phyloP scores from a whole-genome alignment of 2,888 invertebrate species.

The Cosmia trapezina region DNA sequence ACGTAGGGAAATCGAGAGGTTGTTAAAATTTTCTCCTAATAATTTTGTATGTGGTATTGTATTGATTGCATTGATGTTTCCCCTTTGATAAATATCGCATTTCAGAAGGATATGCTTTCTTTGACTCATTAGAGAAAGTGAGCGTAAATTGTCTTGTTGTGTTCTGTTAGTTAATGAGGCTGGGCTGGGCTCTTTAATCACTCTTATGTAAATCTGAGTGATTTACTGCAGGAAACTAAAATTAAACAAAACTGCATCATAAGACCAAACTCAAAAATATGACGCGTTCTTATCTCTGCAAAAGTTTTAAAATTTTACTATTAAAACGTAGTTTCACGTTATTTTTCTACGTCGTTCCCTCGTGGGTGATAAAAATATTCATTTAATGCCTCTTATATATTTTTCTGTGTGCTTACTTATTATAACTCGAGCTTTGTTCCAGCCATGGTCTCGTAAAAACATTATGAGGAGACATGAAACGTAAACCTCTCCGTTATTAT shows the following conservation, averaged over 20 bases:
- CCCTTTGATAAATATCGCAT: slow-evolving; percentile 29
- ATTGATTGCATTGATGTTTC: slow-evolving; percentile 35
- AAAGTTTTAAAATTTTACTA: slow-evolving; percentile 31
- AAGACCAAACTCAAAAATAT: background rate
- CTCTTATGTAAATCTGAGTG: background rate
- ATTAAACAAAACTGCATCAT: background rate
- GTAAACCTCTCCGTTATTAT: slow-evolving; percentile 56
- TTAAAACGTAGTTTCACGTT: slow-evolving; percentile 42
- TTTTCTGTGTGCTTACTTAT: slow-evolving; percentile 62
- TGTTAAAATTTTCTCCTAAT: slow-evolving; percentile 22
- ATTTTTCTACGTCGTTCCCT: slow-evolving; percentile 47
- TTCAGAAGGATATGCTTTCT: slow-evolving; percentile 20
- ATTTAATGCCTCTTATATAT: slow-evolving; percentile 62
- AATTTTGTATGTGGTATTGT: slow-evolving; percentile 33
- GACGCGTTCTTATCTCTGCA: background rate
- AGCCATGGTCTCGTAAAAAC: slow-evolving; percentile 59
- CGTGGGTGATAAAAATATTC: slow-evolving; percentile 60
- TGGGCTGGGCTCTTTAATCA: background rate
- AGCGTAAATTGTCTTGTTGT: slow-evolving; percentile 21
- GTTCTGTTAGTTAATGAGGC: slow-evolving; percentile 3
- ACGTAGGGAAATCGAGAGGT: slow-evolving; percentile 13
- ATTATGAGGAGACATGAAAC: slow-evolving; percentile 62
- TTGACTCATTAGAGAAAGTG: slow-evolving; percentile 21
- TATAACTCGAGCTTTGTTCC: slow-evolving; percentile 60
- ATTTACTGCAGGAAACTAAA: background rate